These are phyloP conservation scores for Drosophila suzukii DNA, from an alignment of 1,140 invertebrate species.

Conservation along the genomic window DNA sequence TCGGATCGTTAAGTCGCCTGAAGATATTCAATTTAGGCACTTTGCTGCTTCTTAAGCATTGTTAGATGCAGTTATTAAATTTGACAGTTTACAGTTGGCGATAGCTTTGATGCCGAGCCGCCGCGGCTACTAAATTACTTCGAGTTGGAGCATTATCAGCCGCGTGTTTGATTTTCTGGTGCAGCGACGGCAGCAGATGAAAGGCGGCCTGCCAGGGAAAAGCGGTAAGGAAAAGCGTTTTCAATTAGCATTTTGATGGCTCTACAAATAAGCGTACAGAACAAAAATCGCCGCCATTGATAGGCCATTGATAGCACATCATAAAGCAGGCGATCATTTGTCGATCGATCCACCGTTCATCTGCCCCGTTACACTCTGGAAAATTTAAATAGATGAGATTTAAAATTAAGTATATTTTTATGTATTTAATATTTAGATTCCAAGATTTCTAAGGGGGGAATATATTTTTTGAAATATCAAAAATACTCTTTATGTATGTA, in stretches of 20 bases:
- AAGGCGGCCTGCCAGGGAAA: constrained; percentile 31
- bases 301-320: constrained; percentile 79
- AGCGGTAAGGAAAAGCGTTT: constrained; percentile 52
- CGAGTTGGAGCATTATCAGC: constrained; percentile 59
- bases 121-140: constrained; percentile 69
- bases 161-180: constrained; percentile 74
- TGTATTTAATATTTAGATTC: not conserved
- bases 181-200: constrained; percentile 64
- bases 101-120: constrained; percentile 60
- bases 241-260: constrained; percentile 81
- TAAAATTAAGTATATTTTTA: not conserved
- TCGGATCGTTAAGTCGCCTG: constrained; percentile 64
- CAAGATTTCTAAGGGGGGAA: too few relatives aligned
- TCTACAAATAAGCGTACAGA: constrained; percentile 75
- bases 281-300: constrained; percentile 66
- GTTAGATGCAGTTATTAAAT: constrained; percentile 81
- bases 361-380: constrained; percentile 1
- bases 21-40: constrained; percentile 71
- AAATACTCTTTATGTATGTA: too few relatives aligned
- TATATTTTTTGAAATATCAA: too few relatives aligned
- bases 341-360: constrained; percentile 17
- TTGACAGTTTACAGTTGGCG: constrained; percentile 76
- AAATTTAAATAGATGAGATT: not conserved
- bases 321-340: constrained; percentile 76
- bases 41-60: constrained; percentile 50